Evolutionary conservation across 2,113 vertebrate genomes (phyloP), one percentile per base, ranked within the genome.

Genomic region (Rhegmatorhina hoffmannsi): DNA sequence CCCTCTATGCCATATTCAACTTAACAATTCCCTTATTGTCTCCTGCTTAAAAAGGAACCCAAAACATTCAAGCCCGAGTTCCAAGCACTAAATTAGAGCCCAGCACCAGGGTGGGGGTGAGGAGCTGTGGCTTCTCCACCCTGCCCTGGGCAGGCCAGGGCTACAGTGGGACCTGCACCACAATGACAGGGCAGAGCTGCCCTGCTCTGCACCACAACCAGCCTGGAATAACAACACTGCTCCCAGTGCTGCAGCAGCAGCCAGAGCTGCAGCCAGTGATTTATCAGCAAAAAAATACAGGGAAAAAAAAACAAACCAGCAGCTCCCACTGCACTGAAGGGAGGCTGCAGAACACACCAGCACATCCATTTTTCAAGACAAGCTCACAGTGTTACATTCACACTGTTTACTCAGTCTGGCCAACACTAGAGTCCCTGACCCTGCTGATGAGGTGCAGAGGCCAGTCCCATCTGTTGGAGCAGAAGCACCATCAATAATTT

Each of bases 1-100:
- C 52, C 47, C 63, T 72, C 69, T 9, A 3, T 1, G 2, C 20
- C 26, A 5, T 0, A 3, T 13, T 25, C 63, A 52, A 19, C n/a
- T 56, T 10, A 1, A 11, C 15, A 3, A n/a, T 13, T 18, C 62
- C 36, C 34, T 53, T 1, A 0, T 13, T 3, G 0, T 17, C 50
- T 81, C 14, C 40, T 25, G 40, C 40, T 64, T 25, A 9, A 25
- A 80, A 60, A 75, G 19, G 23, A 67, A 15, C 73, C 55, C 64
- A 67, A 70, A 63, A 2, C 40, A 3, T 6, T 16, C 44, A 26
- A 13, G 11, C 5, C 10, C 2, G 11, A 15, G 40, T 40, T 84
- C 8, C 31, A 18, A 86, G 49, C 23, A 0, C 59, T 29, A 43
- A 83, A 80, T 49, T 21, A 86, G 67, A 88, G 67, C 28, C 83